Evolutionary conservation across 2,797 vertebrate genomes (phyloP).

Genomic region (Ctenochaetus hawaiiensis): DNA sequence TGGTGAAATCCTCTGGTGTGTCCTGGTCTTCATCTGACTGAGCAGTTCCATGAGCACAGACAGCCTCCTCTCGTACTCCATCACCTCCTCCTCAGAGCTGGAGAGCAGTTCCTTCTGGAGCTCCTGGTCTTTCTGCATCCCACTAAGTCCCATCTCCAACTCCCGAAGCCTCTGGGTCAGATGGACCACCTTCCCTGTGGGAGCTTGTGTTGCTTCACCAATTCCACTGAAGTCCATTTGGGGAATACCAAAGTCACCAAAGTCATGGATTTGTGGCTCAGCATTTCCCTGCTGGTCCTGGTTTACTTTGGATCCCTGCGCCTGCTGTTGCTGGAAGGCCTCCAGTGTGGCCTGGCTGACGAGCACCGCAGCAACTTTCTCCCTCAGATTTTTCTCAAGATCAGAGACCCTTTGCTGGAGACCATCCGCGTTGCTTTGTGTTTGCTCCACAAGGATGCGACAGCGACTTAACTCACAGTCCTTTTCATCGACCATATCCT

Average conservation of each 20-base stretch:
- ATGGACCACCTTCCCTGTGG: slow-evolving; percentile 73
- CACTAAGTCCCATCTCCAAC: slow-evolving; percentile 85
- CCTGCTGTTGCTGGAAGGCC: slow-evolving; percentile 81
- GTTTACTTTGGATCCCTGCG: slow-evolving; percentile 32
- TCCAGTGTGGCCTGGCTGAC: slow-evolving; percentile 89
- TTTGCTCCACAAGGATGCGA: slow-evolving; percentile 84
- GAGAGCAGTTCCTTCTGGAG: slow-evolving; percentile 89
- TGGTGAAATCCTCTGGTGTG: slow-evolving; percentile 30
- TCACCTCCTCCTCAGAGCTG: slow-evolving; percentile 87
- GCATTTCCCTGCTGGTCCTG: slow-evolving; percentile 32
- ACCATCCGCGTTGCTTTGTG: slow-evolving; percentile 74
- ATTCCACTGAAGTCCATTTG: slow-evolving; percentile 63
- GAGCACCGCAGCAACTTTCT: slow-evolving; percentile 87
- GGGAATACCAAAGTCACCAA: slow-evolving; percentile 66
- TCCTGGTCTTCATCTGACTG: slow-evolving; percentile 74
- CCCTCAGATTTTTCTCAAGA: slow-evolving; percentile 88
- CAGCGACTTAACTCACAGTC: slow-evolving; percentile 85
- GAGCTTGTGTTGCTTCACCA: slow-evolving; percentile 46
- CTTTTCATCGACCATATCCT: slow-evolving; percentile 83
- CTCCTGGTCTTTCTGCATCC: slow-evolving; percentile 86
- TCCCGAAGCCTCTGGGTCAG: slow-evolving; percentile 87
- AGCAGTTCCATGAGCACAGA: slow-evolving; percentile 86
- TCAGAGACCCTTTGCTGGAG: slow-evolving; percentile 82
- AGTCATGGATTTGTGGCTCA: slow-evolving; percentile 28
- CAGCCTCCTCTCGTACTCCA: slow-evolving; percentile 89